Conservation (phyloP, 2,113 vertebrate genomes). For the Neolamprologus brichardi region DNA sequence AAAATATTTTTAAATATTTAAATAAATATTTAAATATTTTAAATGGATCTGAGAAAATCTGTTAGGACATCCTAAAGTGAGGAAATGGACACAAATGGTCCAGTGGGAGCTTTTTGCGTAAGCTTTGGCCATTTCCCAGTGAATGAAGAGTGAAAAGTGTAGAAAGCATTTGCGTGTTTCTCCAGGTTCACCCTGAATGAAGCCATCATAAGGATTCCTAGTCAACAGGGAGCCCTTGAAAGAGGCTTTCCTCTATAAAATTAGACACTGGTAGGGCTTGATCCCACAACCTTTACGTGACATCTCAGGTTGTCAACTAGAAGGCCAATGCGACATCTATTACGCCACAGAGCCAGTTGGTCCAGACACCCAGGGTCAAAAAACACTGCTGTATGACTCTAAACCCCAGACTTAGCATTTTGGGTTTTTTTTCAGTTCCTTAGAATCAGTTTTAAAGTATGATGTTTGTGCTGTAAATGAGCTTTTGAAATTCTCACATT, state of each 20-base stretch:
- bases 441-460: neutral
- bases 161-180: neutral
- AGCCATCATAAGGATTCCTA: neutral
- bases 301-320: neutral
- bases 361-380: fast-evolving
- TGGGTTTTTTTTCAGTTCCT: neutral
- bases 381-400: neutral
- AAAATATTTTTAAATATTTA: neutral
- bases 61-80: neutral
- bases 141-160: neutral
- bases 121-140: neutral
- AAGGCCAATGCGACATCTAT: fast-evolving
- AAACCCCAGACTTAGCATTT: neutral
- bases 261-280: neutral
- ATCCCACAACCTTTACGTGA: neutral
- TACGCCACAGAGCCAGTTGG: neutral
- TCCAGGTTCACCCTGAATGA: neutral
- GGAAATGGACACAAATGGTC: neutral
- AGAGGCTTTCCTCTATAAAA: neutral
- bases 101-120: neutral
- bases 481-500: neutral
- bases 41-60: neutral
- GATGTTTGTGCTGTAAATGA: neutral
- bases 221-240: neutral
- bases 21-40: too few relatives aligned